These are phyloP conservation scores for Paelopatides confundens DNA, from an alignment of 53 echinoderm and acorn worm species.

Conservation along the genomic window DNA sequence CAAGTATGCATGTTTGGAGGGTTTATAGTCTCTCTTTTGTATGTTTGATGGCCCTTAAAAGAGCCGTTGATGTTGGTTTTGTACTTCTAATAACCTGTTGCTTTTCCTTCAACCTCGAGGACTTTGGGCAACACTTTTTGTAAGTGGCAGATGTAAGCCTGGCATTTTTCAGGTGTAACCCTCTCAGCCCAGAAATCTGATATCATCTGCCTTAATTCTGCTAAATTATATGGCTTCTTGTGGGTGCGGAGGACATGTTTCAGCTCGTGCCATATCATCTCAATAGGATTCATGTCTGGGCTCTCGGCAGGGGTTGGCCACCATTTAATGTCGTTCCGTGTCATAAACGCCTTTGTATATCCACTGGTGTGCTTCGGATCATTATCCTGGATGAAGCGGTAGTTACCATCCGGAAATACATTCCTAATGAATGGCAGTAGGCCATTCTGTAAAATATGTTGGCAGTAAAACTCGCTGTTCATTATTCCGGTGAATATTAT, in stretches of 20 bases:
- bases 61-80: too few species aligned
- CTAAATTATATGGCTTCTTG: background rate
- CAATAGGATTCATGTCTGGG: conserved; percentile 15
- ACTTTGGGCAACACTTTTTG: too few species aligned
- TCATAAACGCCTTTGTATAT: conserved; percentile 10
- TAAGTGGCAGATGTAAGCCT: too few species aligned
- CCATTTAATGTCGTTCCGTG: background rate
- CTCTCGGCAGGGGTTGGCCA: conserved; percentile 33
- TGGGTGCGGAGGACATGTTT: conserved; percentile 2
- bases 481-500: conserved; percentile 21
- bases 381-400: conserved; percentile 20
- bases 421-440: background rate
- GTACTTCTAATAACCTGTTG: too few species aligned
- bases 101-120: too few species aligned
- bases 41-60: too few species aligned
- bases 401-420: background rate
- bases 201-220: too few species aligned
- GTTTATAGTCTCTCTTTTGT: too few species aligned
- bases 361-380: conserved; percentile 12
- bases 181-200: too few species aligned
- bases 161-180: too few species aligned
- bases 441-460: background rate
- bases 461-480: conserved; percentile 11
- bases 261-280: conserved; percentile 34
- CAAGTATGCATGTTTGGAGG: too few species aligned